Evolutionary conservation across 2,888 invertebrate species (phyloP), one percentile per base, ranked within the genome.

Genomic region (Amphimallon solstitiale): DNA sequence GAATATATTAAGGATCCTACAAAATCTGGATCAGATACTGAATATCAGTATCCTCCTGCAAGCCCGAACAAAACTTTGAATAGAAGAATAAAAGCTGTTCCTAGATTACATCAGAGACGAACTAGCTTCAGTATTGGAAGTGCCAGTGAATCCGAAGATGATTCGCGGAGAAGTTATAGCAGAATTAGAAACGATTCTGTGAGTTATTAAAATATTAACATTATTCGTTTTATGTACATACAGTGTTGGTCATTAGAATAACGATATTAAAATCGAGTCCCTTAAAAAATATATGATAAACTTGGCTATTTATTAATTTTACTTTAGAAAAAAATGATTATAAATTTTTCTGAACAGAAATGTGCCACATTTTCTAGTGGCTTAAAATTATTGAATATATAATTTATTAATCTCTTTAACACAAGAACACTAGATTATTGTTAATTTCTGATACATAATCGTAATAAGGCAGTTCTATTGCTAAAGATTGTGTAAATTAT

Each of bases 91-190:
- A 86, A 89, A 38, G 90, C 92, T 2, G 86, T 87, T 2, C 92
- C 92, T 0, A 84, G 89, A 72, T 83, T 92, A 59, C 87, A 89
- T 15, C 85, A 91, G 64, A 86, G 90, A 71, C 91, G 90, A 74
- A 74, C 76, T 17, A 80, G 79, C 65, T 78, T 77, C 65, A 90
- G 90, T 79, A 81, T 89, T 37, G 86, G 85, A 83, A 90, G 89
- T 81, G 87, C 88, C 1, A 88, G 88, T 74, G 90, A 91, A 79
- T 90, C 90, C 0, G 91, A 90, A 72, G 90, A 90, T 77, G 90
- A 89, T 71, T 54, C 77, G 72, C 45, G 80, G 78, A 69, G 66
- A 14, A 81, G 74, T 66, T 74, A 74, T 59, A 73, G 77, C 49
- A 72, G 81, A 68, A 84, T 79, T 65, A 83, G 79, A 71, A 81